phyloP scores from a whole-genome alignment of 2,113 vertebrate species.

The Zosterops japonicus region DNA sequence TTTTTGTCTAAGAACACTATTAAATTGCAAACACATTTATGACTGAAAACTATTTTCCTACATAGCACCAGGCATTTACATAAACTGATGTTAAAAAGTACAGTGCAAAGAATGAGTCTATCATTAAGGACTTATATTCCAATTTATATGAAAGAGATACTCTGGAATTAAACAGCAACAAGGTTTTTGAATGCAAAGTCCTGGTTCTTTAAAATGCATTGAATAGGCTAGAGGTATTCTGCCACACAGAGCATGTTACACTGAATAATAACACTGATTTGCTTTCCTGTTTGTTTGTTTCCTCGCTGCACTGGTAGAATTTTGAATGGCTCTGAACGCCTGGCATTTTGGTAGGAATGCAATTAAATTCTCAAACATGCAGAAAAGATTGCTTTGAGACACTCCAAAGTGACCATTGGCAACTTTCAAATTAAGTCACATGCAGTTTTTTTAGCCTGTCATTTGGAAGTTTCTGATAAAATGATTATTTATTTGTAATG shows the following conservation, averaged over 20 bases:
- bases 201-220: background rate
- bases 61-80: rapidly evolving
- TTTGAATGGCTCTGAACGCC: background rate
- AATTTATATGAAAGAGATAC: background rate
- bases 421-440: slow-evolving; percentile 4
- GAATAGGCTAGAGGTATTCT: background rate
- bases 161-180: background rate
- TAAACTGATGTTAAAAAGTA: background rate
- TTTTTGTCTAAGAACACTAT: background rate
- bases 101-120: background rate
- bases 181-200: background rate
- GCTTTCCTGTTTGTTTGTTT: background rate
- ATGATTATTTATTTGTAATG: background rate
- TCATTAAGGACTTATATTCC: background rate
- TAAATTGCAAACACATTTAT: background rate
- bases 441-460: background rate
- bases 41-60: background rate
- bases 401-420: slow-evolving; percentile 10
- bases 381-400: slow-evolving; percentile 19
- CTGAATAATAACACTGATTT: background rate
- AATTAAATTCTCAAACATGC: background rate
- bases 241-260: background rate
- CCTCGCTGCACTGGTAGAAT: background rate
- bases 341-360: slow-evolving; percentile 6
- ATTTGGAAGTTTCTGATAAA: background rate